phyloP scores from a whole-genome alignment of 2,113 vertebrate species.

The Sakesphorus luctuosus region DNA sequence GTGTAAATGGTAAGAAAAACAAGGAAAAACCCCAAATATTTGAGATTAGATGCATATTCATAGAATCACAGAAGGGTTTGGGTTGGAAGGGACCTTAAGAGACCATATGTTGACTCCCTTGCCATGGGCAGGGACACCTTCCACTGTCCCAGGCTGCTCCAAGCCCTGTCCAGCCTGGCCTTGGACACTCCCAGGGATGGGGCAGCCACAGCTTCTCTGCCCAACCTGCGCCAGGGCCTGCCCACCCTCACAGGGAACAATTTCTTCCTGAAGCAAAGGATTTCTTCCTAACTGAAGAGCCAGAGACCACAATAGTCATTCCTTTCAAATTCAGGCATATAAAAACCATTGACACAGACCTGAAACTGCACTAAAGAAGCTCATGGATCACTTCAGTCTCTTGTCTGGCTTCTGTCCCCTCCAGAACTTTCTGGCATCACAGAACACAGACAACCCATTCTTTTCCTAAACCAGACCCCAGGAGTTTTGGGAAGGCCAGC shows the following conservation, averaged over 20 bases:
- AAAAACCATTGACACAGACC: background rate
- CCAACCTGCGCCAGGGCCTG: background rate
- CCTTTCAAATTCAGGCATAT: background rate
- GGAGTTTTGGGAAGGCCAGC: background rate
- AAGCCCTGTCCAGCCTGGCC: accelerated
- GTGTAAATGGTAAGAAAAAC: background rate
- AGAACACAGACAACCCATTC: background rate
- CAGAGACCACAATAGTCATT: background rate
- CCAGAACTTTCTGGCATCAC: background rate
- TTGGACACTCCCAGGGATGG: background rate
- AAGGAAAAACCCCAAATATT: background rate
- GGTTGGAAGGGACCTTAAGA: background rate
- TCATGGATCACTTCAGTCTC: background rate
- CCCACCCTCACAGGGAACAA: background rate
- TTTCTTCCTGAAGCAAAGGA: background rate
- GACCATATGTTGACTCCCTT: accelerated
- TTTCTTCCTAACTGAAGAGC: background rate
- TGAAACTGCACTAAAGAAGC: background rate
- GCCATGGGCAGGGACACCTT: background rate
- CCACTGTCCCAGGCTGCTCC: accelerated
- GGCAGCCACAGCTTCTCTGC: background rate
- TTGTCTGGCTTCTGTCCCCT: background rate
- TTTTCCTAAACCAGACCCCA: background rate
- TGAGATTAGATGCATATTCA: background rate
- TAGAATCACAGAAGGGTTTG: background rate